Evolutionary conservation across 2,888 invertebrate genomes (phyloP).

Genomic region (Erynnis tages): DNA sequence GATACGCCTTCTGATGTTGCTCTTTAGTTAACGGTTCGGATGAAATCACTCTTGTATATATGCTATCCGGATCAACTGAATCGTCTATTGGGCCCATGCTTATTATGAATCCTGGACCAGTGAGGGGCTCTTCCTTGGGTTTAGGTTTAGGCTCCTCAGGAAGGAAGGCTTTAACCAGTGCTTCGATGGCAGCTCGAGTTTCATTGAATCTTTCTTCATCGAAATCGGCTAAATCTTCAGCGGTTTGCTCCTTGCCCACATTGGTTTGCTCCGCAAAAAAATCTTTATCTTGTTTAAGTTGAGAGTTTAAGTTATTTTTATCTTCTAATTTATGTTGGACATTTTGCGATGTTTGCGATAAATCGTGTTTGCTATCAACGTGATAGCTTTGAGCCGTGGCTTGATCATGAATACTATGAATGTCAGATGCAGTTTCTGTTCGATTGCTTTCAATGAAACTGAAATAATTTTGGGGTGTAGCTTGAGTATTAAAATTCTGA

Average conservation of each 20-base stretch:
- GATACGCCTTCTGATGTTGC: constrained; percentile 4
- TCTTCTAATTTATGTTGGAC: neutral
- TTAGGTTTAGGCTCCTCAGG: neutral
- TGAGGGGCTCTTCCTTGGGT: neutral
- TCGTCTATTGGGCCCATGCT: constrained; percentile 4
- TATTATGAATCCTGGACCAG: neutral
- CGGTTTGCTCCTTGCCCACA: neutral
- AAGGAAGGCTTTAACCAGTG: constrained; percentile 3
- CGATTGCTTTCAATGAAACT: too few species aligned
- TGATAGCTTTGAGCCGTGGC: neutral
- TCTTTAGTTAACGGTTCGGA: constrained; percentile 1
- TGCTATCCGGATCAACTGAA: neutral
- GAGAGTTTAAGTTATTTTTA: neutral
- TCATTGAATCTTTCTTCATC: neutral
- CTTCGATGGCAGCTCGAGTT: constrained; percentile 2
- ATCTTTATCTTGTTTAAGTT: neutral
- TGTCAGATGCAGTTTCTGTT: too few species aligned
- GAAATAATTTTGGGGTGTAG: too few species aligned
- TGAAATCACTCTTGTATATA: constrained; percentile 5
- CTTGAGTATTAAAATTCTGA: neutral
- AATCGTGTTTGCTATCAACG: neutral
- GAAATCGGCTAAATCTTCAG: neutral
- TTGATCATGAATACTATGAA: neutral
- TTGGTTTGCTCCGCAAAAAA: neutral
- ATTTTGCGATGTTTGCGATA: neutral